Base-by-base conservation (phyloP, 2,797 vertebrate species). In the Chloroceryle inda region DNA sequence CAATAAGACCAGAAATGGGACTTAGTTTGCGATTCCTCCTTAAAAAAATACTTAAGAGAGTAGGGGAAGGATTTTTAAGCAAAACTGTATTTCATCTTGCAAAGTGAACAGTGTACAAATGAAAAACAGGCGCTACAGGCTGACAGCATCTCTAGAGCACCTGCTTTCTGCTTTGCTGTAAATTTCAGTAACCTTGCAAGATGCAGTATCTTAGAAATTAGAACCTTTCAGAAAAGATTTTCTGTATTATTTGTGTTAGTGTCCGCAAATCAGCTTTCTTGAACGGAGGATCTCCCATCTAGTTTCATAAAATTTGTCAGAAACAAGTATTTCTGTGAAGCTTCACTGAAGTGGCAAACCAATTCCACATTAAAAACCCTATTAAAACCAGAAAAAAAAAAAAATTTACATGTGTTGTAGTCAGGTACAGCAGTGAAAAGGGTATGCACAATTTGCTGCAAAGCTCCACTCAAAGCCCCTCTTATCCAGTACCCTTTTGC, bases 401-500 rank as follows among this genome's bases (percentile, higher is more conserved):
- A n/a, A 56, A 50, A 63, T 59, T 14, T 31, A 45, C 33, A 29
- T 18, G 19, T 63, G 26, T 63, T 88, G 53, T 78, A 74, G 62
- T 61, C 53, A 76, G 72, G 33, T 80, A 74, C 27, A 87, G 62
- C 82, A 67, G 71, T 81, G 86, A 80, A 81, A 94, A 93, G 27
- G 24, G 45, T 75, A 91, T 40, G 79, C 56, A 50, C 80, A 92
- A 92, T 93, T 86, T 90, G 64, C 67, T 90, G 80, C 2, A 0
- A 94, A 92, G 90, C 92, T 86, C 49, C 45, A 64, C 71, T 81
- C 73, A 83, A 89, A 89, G 84, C 58, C 89, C 87, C 85, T 95
- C 89, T 85, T 92, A 93, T 95, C 52, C 77, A 77, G 89, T 95
- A 96, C 95, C 96, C 95, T 96, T 96, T 95, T 97, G 95, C 96